A percentile compares a stretch with the other conserved stretches of the same genome.
Evolutionary conservation across 2,888 invertebrate genomes (phyloP).

Genomic region (Sericinus montela): DNA sequence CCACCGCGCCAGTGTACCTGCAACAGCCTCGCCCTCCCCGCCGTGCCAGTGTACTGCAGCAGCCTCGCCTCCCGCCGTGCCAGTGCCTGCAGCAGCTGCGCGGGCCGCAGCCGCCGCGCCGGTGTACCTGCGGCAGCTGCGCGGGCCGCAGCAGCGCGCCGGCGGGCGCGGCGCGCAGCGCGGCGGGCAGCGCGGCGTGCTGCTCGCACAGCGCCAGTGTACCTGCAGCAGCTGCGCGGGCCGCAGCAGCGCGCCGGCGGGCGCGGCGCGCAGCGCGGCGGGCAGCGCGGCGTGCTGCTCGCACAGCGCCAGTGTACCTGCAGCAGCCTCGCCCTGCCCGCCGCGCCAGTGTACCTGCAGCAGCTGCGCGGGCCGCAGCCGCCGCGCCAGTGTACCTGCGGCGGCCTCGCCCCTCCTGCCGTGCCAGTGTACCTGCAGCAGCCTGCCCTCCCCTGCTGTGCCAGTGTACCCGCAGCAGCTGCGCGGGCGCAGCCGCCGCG

Average conservation of each 20-base stretch:
- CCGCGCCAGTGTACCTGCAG: no score
- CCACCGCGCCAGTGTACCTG: no score
- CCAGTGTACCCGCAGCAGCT: no score
- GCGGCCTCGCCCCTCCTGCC: constrained; percentile 30
- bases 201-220: constrained; percentile 76
- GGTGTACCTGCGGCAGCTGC: no score
- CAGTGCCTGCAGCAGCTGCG: no score
- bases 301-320: constrained; percentile 30
- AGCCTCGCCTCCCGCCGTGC: no score
- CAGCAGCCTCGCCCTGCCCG: constrained; percentile 62
- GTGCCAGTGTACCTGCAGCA: constrained; percentile 38
- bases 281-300: no score
- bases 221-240: neutral
- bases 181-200: constrained; percentile 86
- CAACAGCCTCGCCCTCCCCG: no score
- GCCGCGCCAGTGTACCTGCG: no score
- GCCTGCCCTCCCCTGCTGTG: constrained; percentile 21
- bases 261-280: constrained; percentile 8
- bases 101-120: no score
- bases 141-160: constrained; percentile 39
- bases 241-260: constrained; percentile 12
- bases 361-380: no score
- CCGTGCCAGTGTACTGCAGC: no score
- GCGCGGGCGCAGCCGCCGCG: constrained; percentile 25
- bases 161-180: constrained; percentile 67